phyloP scores from a whole-genome alignment of 1,140 invertebrate species.

The Lordiphosa stackelbergi region DNA sequence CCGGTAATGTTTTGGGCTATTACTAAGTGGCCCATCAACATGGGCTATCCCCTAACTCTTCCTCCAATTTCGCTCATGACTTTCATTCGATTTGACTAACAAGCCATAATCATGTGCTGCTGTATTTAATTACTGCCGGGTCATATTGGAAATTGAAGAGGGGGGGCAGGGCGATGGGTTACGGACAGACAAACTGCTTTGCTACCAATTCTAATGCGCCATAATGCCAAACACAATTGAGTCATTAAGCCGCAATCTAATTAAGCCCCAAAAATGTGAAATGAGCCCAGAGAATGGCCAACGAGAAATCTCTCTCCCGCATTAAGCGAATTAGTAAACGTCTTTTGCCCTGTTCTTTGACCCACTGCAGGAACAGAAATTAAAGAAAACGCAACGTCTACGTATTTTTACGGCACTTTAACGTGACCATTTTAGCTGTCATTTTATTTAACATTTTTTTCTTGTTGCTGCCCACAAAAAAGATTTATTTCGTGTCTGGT shows the following conservation, averaged over 20 bases:
- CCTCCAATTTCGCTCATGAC: conserved; percentile 39
- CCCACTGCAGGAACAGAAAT: conserved; percentile 23
- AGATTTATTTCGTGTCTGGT: conserved; percentile 70
- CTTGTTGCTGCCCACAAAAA: conserved; percentile 47
- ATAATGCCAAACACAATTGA: conserved; percentile 68
- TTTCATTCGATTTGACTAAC: conserved; percentile 70
- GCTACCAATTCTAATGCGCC: conserved; percentile 40
- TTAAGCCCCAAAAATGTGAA: conserved; percentile 70
- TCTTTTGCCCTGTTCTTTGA: conserved; percentile 44
- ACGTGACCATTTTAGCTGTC: conserved; percentile 64
- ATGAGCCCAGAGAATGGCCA: conserved; percentile 30
- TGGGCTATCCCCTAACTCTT: conserved; percentile 14
- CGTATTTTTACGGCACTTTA: conserved; percentile 62
- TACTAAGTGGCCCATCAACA: conserved; percentile 42
- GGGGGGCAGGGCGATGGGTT: background rate
- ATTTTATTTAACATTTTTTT: conserved; percentile 47
- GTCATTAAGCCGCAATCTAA: conserved; percentile 73
- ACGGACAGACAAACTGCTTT: background rate
- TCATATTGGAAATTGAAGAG: conserved; percentile 53
- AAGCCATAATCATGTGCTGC: conserved; percentile 72
- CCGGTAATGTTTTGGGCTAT: conserved; percentile 1
- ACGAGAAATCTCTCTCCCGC: conserved; percentile 6
- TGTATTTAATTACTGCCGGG: conserved; percentile 68
- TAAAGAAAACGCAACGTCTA: conserved; percentile 20
- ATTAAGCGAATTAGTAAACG: conserved; percentile 47